Evolutionary conservation across 2,797 vertebrate genomes (phyloP), one percentile per base, ranked within the genome.

Genomic region (Paguma larvata): DNA sequence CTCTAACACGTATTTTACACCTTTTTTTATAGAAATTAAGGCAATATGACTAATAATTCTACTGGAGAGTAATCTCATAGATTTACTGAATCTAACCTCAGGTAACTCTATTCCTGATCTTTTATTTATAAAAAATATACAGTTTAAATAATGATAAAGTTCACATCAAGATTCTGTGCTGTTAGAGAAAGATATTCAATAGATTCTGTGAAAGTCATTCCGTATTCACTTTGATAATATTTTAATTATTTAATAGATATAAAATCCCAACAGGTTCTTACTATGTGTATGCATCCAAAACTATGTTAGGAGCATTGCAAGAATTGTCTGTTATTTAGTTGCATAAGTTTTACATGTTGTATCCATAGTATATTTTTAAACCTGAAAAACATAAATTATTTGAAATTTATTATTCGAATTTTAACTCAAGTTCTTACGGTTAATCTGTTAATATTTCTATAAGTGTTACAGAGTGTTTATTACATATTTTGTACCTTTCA

Each of bases 231-330:
- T 73, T 59, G 68, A 82, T 91, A 65, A 32, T 80, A 80, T 86
- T 72, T 86, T 30, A 91, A 65, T 72, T 70, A 51, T 95, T 62
- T 86, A 73, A 86, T 91, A 44, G 86, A 80, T 73, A 73, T 73
- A 65, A 79, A 79, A 70, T 18, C 16, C 21, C 32, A 70, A 34
- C 32, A 53, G 12, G 13, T 56, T 12, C 46, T 25, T 72, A 1
- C 9, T 75, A 25, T 91, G 44, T 65, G 10, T 73, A 34, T 80
- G 2, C 13, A 72, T 56, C 41, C 68, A 72, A 72, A 89, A 73
- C 53, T 34, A 46, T 48, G 11, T 72, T 62, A 80, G 48, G 53
- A 91, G 18, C 53, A 56, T 73, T 82, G 30, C 1, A 73, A 86
- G 2, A 73, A 91, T 38, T 91, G 3, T 16, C 44, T 79, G 1